These are phyloP conservation scores for Rhabdomys dilectus DNA, from an alignment of 2,113 vertebrate species.

Conservation along the genomic window DNA sequence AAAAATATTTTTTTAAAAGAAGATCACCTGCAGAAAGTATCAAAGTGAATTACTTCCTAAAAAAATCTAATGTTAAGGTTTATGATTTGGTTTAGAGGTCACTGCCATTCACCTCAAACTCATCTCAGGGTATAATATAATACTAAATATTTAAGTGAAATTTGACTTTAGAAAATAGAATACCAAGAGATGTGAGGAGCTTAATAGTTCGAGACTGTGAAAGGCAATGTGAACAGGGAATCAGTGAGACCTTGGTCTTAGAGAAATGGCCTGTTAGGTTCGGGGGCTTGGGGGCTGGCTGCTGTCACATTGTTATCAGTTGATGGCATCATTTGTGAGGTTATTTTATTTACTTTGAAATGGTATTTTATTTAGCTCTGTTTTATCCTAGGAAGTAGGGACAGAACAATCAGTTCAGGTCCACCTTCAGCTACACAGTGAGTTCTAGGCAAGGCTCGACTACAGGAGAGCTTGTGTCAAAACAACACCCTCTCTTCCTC, in stretches of 20 bases:
- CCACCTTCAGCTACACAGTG: neutral
- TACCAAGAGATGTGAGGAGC: neutral
- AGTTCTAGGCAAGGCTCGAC: neutral
- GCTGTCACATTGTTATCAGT: conserved; percentile 1
- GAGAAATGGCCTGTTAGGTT: neutral
- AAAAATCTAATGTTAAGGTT: neutral
- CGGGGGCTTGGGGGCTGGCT: neutral
- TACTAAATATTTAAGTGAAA: conserved; percentile 35
- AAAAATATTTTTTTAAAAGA: conserved; percentile 23
- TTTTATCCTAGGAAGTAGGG: neutral
- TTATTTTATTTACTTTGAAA: conserved; percentile 29
- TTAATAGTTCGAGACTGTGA: neutral
- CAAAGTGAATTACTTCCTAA: neutral
- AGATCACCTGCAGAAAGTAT: neutral
- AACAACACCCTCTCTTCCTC: neutral
- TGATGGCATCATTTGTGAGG: neutral
- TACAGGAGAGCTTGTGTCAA: neutral
- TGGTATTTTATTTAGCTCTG: neutral
- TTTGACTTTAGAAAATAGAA: neutral
- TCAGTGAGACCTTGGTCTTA: neutral
- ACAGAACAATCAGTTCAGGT: neutral
- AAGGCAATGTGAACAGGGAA: neutral
- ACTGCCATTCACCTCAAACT: neutral
- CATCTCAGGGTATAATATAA: neutral
- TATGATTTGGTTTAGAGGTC: neutral